Base-by-base conservation (phyloP, 2,888 invertebrate species). In the Orthosia gracilis region DNA sequence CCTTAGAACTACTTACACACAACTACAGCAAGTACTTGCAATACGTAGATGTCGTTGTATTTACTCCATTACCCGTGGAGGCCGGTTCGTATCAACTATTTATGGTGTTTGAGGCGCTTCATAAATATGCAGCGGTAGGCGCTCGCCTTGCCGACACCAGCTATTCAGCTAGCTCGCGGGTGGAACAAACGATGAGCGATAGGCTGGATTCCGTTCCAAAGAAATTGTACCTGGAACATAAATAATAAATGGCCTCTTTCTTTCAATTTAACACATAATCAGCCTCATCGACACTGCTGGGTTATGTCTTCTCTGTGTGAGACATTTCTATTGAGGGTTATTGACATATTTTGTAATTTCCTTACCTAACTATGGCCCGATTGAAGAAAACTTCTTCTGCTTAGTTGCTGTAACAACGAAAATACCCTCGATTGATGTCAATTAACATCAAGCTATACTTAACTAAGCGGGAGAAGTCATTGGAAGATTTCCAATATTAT, bases 41-140 rank as follows among this genome's bases (percentile, higher is more conserved):
- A 54, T 69, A 45, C 26, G 54, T 52, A 89, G 84, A 45, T 91
- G 91, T 91, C 91, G 93, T 94, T 94, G 93, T 96, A 95, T 96
- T 95, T 95, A 95, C 95, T 92, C 96, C 94, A 96, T 95, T 94
- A 95, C 93, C 91, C 89, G 91, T 82, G 91, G 92, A 94, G 95
- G 95, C 93, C 92, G 91, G 88, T 91, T 90, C 93, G 94, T 96
- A 96, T 96, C 95, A 96, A 96, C 93, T 96, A 96, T 96, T 96
- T 96, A 96, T 96, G 94, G 96, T 96, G 96, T 96, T 96, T 96
- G 96, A 95, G 95, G 93, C 92, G 94, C 94, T 96, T 96, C 96
- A 96, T 96, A 96, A 96, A 96, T 96, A 96, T 96, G 96, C 96
- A 96, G 93, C 91, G 92, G 95, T 96, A 96, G 96, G 96, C 96